Percentiles rank a stretch among this genome's conserved stretches.
phyloP scores from a whole-genome alignment of 2,888 invertebrate genomes.

The Pegoplata infirma region DNA sequence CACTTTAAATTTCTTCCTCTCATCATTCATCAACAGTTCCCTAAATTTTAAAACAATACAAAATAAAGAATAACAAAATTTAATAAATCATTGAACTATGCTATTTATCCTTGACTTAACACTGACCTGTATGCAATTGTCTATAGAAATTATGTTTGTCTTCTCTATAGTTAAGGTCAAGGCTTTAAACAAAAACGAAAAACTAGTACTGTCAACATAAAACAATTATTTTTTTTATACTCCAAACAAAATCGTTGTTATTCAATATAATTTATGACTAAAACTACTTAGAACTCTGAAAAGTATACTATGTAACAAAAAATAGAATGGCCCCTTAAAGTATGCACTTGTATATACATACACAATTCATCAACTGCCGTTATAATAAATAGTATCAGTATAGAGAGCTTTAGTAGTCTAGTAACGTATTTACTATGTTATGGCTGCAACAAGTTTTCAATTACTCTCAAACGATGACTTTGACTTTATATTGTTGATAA shows the following conservation, averaged over 20 bases:
- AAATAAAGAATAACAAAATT: too few relatives aligned
- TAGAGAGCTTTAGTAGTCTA: too few relatives aligned
- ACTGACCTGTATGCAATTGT: background rate
- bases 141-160: background rate
- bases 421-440: background rate
- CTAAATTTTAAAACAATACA: background rate
- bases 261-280: conserved; percentile 18
- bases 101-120: background rate
- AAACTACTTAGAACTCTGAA: too few relatives aligned
- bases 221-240: background rate
- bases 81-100: background rate
- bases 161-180: background rate
- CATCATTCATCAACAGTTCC: background rate
- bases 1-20: too few relatives aligned
- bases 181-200: background rate
- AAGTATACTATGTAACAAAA: background rate
- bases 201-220: background rate
- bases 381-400: too few relatives aligned
- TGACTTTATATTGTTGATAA: conserved; percentile 3
- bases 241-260: conserved; percentile 1
- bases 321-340: conserved; percentile 24
- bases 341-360: conserved; percentile 4
- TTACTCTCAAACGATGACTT: conserved; percentile 31
- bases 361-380: background rate
- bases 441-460: conserved; percentile 30